Evolutionary conservation across 2,797 vertebrate species (phyloP), one percentile per base, ranked within the genome.

Genomic region (Pseudocheirus occidentalis): DNA sequence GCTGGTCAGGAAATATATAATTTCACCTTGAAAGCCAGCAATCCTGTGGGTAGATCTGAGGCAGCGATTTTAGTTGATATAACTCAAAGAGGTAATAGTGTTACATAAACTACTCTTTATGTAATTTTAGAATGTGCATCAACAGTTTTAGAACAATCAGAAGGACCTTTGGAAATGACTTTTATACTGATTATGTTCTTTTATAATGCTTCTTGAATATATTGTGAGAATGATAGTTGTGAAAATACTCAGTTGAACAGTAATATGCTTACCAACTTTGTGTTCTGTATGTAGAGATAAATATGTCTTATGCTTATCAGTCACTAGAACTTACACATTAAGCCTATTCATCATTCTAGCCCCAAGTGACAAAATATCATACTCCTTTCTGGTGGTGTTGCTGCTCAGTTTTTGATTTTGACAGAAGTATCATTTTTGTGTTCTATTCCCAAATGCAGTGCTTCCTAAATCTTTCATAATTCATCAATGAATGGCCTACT

Each of bases 11-110:
- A 98, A 93, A 95, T 93, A 6, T 98, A 99, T 29, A 95, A 98
- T 91, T 98, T 99, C 91, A 54, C 98, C 90, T 66, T 99, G 91
- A 93, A 95, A 0, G 98, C 98, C 90, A 96, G 13, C 40, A 99
- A 99, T 97, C 96, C 95, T 55, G 95, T 99, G 0, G 99, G 99
- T 2, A 97, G 62, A 18, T 95, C 98, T 57, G 95, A 98, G 55
- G 94, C 98, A 50, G 97, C 97, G 0, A 16, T 98, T 94, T 90
- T 93, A 27, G 92, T 99, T 91, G 98, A 99, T 59, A 81, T 98
- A 94, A 98, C 93, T 59, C 96, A 98, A 90, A 98, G 98, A 98
- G 98, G 99, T 99, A 97, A 98, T 34, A 95, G 56, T 28, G 3
- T 73, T 66, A 0, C 1, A 1, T 57, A 66, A 93, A 52, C 28